Percentiles rank a stretch among this genome's conserved stretches.
These are phyloP conservation scores for Cecidostiba fungosa DNA, from an alignment of 2,888 invertebrate species.

Conservation along the genomic window DNA sequence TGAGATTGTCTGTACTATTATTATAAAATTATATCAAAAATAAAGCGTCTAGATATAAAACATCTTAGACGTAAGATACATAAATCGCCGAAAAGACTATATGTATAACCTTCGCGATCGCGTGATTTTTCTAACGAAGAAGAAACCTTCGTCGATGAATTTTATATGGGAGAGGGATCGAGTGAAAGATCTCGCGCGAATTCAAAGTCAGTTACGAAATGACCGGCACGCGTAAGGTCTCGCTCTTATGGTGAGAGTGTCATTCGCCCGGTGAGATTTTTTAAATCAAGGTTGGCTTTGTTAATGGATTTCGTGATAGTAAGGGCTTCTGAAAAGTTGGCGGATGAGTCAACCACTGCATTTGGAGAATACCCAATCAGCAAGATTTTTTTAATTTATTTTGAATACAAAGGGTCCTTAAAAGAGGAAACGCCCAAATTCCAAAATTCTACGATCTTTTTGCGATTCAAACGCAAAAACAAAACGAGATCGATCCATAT, in stretches of 20 bases:
- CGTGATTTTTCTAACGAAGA: conserved; percentile 18
- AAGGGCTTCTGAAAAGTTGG: neutral
- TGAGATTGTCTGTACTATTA: neutral
- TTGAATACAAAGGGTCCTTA: neutral
- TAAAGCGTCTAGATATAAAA: no score
- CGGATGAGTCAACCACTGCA: no score
- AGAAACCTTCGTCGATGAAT: conserved; percentile 31
- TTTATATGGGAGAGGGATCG: neutral
- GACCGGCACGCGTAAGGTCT: neutral
- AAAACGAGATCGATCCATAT: neutral
- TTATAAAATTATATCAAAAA: no score
- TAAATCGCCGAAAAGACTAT: neutral
- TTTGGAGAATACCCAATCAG: no score
- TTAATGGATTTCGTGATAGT: neutral
- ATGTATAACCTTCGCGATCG: neutral
- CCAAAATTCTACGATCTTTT: no score
- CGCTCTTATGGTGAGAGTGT: neutral
- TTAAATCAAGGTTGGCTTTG: neutral
- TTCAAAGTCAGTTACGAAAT: neutral
- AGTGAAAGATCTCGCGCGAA: neutral
- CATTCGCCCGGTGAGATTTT: neutral
- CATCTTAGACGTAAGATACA: neutral
- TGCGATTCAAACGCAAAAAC: neutral
- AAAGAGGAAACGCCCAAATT: no score
- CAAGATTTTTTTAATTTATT: neutral